Percentiles rank a stretch among this genome's conserved stretches.
Evolutionary conservation across 2,113 vertebrate species (phyloP).

Genomic region (Clarias macrocephalus): DNA sequence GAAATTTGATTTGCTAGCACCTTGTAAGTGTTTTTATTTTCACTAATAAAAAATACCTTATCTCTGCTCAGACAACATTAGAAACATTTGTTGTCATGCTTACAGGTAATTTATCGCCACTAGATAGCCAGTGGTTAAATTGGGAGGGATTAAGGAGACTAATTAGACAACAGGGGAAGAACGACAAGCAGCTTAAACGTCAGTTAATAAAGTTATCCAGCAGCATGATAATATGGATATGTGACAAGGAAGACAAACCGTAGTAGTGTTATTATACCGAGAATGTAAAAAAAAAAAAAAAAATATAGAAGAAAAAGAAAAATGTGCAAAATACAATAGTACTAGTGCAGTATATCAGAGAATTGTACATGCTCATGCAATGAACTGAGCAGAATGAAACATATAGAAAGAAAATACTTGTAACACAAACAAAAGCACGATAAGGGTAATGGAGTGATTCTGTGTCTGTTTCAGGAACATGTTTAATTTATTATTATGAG

Average conservation of each 20-base stretch:
- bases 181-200: not conserved
- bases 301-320: not conserved
- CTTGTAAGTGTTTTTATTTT: slow-evolving; percentile 63
- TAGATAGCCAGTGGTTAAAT: not conserved
- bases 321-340: not conserved
- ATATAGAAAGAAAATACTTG: not conserved
- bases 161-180: not conserved
- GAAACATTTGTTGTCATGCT: not conserved
- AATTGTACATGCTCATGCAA: not conserved
- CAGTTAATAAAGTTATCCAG: not conserved
- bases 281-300: not conserved
- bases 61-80: not conserved
- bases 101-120: not conserved
- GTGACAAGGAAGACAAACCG: not conserved
- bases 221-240: not conserved
- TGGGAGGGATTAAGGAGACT: not conserved
- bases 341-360: not conserved
- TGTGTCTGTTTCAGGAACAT: not conserved
- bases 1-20: slow-evolving; percentile 68
- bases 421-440: not conserved
- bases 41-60: not conserved
- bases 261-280: not conserved
- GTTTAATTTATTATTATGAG: not conserved
- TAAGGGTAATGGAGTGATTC: too few species aligned
- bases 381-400: not conserved